These are phyloP conservation scores for Xyliphius kryptos DNA, from an alignment of 2,113 vertebrate species.

Conservation along the genomic window DNA sequence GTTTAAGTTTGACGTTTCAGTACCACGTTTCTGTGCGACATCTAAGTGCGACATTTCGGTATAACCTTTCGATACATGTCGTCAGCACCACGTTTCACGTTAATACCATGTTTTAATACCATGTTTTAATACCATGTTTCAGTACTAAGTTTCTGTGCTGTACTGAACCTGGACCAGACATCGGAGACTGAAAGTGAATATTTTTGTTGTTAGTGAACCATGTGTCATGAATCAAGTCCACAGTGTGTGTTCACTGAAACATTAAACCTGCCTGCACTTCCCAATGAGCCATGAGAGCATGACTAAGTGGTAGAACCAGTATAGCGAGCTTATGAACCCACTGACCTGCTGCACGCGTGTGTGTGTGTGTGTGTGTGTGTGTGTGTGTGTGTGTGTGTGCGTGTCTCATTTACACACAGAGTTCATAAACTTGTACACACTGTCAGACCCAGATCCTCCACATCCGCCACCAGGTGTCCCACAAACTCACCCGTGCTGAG, in stretches of 20 bases:
- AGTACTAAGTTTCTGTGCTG: no score
- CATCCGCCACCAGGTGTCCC: conserved; percentile 7
- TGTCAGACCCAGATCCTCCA: background rate
- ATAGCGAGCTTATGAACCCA: background rate
- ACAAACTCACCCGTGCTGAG: conserved; percentile 84
- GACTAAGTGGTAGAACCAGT: conserved; percentile 2
- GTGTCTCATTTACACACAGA: background rate
- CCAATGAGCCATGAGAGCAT: background rate
- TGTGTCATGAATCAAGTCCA: background rate
- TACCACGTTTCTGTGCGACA: no score
- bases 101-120: no score
- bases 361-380: no score
- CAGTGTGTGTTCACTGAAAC: conserved; percentile 7
- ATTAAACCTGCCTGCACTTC: background rate
- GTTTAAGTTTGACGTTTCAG: no score
- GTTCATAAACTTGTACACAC: no score
- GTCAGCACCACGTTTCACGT: no score
- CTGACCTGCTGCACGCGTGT: background rate
- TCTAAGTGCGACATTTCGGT: no score
- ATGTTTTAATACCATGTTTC: no score
- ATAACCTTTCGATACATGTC: no score
- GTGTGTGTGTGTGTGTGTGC: background rate
- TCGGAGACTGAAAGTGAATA: background rate
- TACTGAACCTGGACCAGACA: no score
- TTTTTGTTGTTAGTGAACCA: no score